These are phyloP conservation scores for Podargus strigoides DNA, from an alignment of 2,797 vertebrate species.

Conservation along the genomic window DNA sequence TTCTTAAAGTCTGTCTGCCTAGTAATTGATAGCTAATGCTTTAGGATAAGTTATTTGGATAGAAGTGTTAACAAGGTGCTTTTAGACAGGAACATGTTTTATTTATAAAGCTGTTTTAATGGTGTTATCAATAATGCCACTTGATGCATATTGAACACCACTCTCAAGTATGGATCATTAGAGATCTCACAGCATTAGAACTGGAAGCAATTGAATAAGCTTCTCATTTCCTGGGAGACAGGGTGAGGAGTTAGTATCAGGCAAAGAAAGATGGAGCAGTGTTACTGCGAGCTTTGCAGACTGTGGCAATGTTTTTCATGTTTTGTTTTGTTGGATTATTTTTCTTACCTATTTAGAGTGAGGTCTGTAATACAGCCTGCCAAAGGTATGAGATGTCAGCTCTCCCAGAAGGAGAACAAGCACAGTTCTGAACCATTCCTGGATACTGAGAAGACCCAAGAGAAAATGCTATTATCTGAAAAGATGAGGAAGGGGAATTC, in stretches of 20 bases:
- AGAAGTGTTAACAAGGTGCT: neutral
- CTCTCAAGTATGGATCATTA: neutral
- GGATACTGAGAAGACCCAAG: neutral
- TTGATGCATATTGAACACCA: neutral
- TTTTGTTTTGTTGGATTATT: neutral
- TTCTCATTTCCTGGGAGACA: neutral
- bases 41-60: slow-evolving; percentile 43
- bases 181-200: neutral
- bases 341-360: neutral
- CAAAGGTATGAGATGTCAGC: neutral
- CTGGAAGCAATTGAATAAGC: neutral
- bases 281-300: neutral
- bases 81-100: neutral
- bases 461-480: neutral
- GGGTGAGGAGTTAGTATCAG: neutral
- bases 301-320: neutral
- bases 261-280: neutral
- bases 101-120: neutral
- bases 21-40: slow-evolving; percentile 46
- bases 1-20: slow-evolving; percentile 11
- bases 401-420: neutral
- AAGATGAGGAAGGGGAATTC: too few species aligned
- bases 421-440: neutral
- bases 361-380: neutral
- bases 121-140: neutral